Evolutionary conservation across 2,888 invertebrate species (phyloP).

Genomic region (Lasioglossum vierecki): DNA sequence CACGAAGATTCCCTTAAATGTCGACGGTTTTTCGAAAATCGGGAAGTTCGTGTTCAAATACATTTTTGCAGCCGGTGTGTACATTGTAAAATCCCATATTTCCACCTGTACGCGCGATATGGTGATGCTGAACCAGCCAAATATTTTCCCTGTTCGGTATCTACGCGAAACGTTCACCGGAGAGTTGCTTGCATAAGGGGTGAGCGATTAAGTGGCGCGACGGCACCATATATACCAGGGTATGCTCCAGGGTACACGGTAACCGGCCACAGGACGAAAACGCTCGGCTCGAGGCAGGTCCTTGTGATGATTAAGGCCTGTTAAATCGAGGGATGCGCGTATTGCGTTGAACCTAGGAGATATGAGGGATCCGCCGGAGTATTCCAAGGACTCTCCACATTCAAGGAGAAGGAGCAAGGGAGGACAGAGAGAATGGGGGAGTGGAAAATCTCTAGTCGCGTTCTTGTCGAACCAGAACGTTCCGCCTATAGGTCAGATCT

Average conservation of each 20-base stretch:
- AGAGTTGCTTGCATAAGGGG: conserved; percentile 39
- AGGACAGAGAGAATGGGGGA: conserved; percentile 19
- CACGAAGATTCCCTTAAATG: background rate
- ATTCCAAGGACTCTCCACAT: conserved; percentile 76
- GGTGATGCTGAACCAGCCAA: conserved; percentile 10
- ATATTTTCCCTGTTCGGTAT: conserved; percentile 28
- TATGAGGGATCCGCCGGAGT: conserved; percentile 74
- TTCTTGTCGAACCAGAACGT: conserved; percentile 40
- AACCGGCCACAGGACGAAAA: conserved; percentile 69
- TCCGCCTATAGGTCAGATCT: conserved; percentile 21
- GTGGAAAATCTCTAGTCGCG: conserved; percentile 50
- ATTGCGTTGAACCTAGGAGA: conserved; percentile 71
- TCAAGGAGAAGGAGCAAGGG: conserved; percentile 63
- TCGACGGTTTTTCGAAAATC: background rate
- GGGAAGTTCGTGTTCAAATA: background rate
- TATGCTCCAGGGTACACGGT: conserved; percentile 34
- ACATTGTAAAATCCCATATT: background rate
- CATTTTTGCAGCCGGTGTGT: background rate
- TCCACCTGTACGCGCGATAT: background rate
- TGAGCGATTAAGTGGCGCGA: conserved; percentile 56
- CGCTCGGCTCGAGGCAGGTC: conserved; percentile 68
- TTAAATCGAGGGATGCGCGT: conserved; percentile 77
- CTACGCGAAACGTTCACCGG: conserved; percentile 27
- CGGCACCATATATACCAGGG: conserved; percentile 22
- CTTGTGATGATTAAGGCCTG: conserved; percentile 80